Evolutionary conservation across 2,113 vertebrate species (phyloP).

Genomic region (Grallaria varia): DNA sequence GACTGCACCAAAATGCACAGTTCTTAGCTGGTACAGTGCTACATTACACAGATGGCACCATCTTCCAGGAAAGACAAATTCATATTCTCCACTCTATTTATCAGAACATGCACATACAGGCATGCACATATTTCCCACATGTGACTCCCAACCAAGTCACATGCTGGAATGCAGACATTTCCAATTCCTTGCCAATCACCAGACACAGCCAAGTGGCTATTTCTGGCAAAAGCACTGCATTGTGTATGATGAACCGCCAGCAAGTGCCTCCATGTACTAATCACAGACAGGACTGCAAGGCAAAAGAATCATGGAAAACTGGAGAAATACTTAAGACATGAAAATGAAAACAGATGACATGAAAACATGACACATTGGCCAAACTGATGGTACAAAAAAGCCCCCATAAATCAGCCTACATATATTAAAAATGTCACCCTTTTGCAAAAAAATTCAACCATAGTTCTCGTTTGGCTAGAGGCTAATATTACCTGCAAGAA

Average conservation of each 20-base stretch:
- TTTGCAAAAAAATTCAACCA: background rate
- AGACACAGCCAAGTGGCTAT: background rate
- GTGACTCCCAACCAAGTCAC: background rate
- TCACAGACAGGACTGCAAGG: background rate
- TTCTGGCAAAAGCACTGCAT: background rate
- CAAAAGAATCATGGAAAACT: background rate
- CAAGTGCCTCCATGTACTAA: background rate
- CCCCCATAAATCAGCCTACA: accelerated
- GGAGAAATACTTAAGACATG: background rate
- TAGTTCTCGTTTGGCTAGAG: background rate
- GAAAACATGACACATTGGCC: too few species aligned
- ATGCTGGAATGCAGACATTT: background rate
- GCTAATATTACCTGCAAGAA: background rate
- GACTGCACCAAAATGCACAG: background rate
- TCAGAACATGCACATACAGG: background rate
- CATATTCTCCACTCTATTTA: background rate
- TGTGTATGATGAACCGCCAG: background rate
- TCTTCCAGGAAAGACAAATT: background rate
- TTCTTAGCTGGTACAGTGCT: background rate
- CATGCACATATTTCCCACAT: background rate
- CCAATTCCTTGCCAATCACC: background rate
- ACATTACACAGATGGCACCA: background rate
- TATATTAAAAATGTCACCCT: background rate
- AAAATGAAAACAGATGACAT: background rate
- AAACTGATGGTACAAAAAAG: background rate